Base-by-base conservation (phyloP, 1,140 invertebrate genomes). In the Nilaparvata lugens region DNA sequence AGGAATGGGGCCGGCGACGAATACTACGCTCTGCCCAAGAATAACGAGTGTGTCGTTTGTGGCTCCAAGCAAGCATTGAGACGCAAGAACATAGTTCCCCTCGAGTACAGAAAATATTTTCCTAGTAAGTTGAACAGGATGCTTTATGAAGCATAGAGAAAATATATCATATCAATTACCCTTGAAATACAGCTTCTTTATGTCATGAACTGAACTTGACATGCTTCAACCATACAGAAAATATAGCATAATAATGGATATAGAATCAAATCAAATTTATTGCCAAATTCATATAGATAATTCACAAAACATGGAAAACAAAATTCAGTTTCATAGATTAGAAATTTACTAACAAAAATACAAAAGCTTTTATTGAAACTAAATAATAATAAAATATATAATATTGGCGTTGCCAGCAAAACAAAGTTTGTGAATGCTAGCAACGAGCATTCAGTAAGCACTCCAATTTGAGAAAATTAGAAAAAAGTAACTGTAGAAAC, bases 31-130 rank as follows among this genome's bases (percentile, higher is more conserved):
- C 80, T 82, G 54, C 75, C 81, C 0, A 91, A 91, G 69, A 76
- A 85, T 45, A 93, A 93, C 73, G 78, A 81, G n/a, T 94, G 91
- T 69, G 90, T 92, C 5, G 89, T 92, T 0, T 94, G 90, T 73
- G 90, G 90, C 2, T 68, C 71, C 4, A 71, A 71, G 0, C 80
- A 91, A 51, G 82, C 83, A 0, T 90, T 85, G 65, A 83, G 89
- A 35, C 75, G 87, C 2, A 93, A 93, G 71, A 89, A 88, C 66
- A 81, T 94, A 31, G 85, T 94, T 40, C 90, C 91, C 0, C 80
- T 84, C 59, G 89, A 93, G 74, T 93, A 93, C 70, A 80, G 89
- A 55, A 91, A 85, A 75, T 82, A 86, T 71, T 91, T 93, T 69
- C 89, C 90, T 24, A 72, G 83, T 81, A 60, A 74, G 74, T 74